phyloP scores from a whole-genome alignment of 2,797 vertebrate species.

The Tinamus major region DNA sequence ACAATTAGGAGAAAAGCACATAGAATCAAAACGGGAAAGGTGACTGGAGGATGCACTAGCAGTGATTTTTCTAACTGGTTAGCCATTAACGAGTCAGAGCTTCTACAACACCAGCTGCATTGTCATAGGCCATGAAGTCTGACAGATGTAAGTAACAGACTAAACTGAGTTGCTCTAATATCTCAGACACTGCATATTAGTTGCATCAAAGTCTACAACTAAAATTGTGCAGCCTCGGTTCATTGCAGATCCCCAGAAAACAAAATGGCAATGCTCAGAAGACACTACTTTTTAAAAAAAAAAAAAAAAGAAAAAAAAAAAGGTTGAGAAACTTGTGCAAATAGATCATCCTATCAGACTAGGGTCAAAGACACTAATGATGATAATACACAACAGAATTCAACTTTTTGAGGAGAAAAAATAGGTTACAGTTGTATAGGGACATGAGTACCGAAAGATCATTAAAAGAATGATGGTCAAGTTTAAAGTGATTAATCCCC shows the following conservation, averaged over 20 bases:
- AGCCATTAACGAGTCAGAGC: neutral
- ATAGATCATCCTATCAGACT: neutral
- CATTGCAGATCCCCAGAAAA: neutral
- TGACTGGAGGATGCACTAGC: neutral
- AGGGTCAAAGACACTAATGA: neutral
- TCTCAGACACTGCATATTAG: neutral
- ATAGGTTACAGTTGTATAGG: neutral
- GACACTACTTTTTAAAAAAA: neutral
- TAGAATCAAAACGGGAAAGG: neutral
- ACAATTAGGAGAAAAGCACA: neutral
- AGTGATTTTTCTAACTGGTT: neutral
- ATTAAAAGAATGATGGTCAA: neutral
- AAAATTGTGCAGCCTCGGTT: neutral
- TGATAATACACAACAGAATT: neutral
- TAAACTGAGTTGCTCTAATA: neutral
- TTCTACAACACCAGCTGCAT: neutral
- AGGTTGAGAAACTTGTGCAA: neutral
- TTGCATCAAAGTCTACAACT: neutral
- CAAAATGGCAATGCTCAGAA: accelerated
- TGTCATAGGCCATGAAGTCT: neutral
- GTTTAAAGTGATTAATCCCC: neutral
- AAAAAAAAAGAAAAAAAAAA: neutral
- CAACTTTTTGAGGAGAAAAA: neutral
- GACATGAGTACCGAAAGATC: neutral
- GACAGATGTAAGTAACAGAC: neutral